Base-by-base conservation (phyloP, 1,140 invertebrate species). In the Nasonia giraulti region DNA sequence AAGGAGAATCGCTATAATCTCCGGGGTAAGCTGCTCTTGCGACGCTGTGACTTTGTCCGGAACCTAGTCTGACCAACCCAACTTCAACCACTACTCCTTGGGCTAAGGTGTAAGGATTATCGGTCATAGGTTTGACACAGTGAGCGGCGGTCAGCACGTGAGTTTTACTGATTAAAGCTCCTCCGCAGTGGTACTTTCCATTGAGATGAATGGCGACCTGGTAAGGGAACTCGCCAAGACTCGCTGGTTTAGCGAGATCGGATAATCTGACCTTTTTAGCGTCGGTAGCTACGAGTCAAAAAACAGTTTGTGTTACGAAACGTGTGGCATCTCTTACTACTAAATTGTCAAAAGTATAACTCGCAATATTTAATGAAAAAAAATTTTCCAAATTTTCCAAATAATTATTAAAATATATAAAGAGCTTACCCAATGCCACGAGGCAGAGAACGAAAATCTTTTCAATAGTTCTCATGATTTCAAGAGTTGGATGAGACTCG, bases 61-160 rank as follows among this genome's bases (percentile, higher is more conserved):
- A 17, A n/a, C 44, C 20, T 3, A 77, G 10, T 12, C 11, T n/a
- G 6, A 23, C 23, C 20, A 44, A 27, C 2, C 75, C 75, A n/a
- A 77, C 44, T 47, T n/a, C 44, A 8, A 77, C 75, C 11, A 10
- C 3, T 8, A 27, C 17, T 37, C 20, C 11, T 74, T 40, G 20
- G 62, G 12, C 11, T 27, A 20, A 14, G 27, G 33, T 75, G 2
- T 50, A 14, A 50, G 40, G n/a, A 47, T 66, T n/a, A 0, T 37
- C 7, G 12, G 62, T 40, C 8, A 78, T n/a, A 17, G 14, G 2
- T 0, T 80, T 10, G 12, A 80, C 31, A 23, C 79, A 80, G 23
- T 71, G 37, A n/a, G n/a, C 79, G 3, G 79, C 50, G 37, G 79
- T 80, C 14, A 80, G 37, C 4, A 80, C 79, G 23, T 80, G 79